phyloP scores from a whole-genome alignment of 2,888 invertebrate genomes.

The Boloria euphrosyne region DNA sequence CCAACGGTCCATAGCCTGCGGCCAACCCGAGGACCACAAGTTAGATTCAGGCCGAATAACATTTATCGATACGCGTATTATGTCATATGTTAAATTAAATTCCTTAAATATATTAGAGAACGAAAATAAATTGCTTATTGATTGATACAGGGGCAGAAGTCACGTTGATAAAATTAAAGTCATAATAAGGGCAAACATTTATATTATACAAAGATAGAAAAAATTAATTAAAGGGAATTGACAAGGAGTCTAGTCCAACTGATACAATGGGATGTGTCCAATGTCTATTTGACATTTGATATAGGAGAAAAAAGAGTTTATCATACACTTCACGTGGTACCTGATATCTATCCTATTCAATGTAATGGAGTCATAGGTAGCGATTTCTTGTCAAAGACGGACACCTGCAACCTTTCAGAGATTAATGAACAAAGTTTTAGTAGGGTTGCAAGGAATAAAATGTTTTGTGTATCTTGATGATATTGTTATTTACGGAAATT shows the following conservation, averaged over 20 bases:
- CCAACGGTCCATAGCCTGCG: too few relatives aligned
- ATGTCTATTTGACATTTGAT: conserved; percentile 28
- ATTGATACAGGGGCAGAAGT: conserved; percentile 39
- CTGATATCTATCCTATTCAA: conserved; percentile 38
- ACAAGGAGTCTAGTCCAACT: conserved; percentile 32
- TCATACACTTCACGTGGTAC: conserved; percentile 34
- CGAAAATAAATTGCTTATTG: conserved; percentile 34
- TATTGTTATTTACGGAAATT: conserved; percentile 4
- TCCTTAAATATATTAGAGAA: conserved; percentile 13
- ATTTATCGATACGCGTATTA: conserved; percentile 33
- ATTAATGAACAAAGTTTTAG: too few relatives aligned
- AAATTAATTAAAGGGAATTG: conserved; percentile 38
- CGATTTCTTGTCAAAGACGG: conserved; percentile 35
- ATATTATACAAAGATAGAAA: conserved; percentile 31
- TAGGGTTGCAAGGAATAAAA: too few relatives aligned
- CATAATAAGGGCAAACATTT: conserved; percentile 23
- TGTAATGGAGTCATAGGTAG: conserved; percentile 38
- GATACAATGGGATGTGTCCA: conserved; percentile 32
- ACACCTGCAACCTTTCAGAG: too few relatives aligned
- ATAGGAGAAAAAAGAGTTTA: conserved; percentile 25
- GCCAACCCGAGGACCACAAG: too few relatives aligned
- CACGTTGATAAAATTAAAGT: conserved; percentile 31
- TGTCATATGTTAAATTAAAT: conserved; percentile 31
- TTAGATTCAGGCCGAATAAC: too few relatives aligned
- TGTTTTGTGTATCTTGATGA: background rate